Evolutionary conservation across 2,113 vertebrate genomes (phyloP).

Genomic region (Microcebus tavaratra): DNA sequence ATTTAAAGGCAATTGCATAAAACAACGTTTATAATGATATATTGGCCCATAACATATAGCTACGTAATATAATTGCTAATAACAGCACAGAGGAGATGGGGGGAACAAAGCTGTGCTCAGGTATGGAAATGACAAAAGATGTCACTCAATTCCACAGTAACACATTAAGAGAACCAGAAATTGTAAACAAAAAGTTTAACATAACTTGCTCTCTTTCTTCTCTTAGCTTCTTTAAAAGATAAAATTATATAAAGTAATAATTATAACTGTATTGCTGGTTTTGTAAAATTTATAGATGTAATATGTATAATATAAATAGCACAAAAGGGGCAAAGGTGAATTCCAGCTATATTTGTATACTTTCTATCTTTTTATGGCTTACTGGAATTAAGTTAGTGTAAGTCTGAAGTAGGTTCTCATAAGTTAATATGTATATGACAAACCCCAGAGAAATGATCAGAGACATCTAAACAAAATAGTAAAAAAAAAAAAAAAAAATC

Average conservation of each 20-base stretch:
- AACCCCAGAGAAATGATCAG: not conserved
- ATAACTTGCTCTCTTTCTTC: not conserved
- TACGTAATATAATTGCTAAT: not conserved
- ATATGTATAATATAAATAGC: not conserved
- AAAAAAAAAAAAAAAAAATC: not conserved
- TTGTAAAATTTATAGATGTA: not conserved
- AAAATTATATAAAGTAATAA: not conserved
- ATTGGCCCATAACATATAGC: not conserved
- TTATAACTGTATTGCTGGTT: not conserved
- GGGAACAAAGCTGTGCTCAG: not conserved
- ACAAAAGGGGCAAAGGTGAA: not conserved
- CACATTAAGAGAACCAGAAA: not conserved
- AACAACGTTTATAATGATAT: not conserved
- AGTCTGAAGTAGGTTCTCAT: not conserved
- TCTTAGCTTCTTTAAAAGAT: not conserved
- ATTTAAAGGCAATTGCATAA: not conserved
- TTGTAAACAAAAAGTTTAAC: not conserved
- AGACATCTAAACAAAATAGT: not conserved
- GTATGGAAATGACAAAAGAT: not conserved
- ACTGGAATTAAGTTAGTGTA: not conserved
- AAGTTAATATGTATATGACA: not conserved
- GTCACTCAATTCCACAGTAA: not conserved
- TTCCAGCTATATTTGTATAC: not conserved
- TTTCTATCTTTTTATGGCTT: not conserved
- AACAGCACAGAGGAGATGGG: not conserved